Conservation (phyloP, 2,797 vertebrate species). For the Varecia variegata region DNA sequence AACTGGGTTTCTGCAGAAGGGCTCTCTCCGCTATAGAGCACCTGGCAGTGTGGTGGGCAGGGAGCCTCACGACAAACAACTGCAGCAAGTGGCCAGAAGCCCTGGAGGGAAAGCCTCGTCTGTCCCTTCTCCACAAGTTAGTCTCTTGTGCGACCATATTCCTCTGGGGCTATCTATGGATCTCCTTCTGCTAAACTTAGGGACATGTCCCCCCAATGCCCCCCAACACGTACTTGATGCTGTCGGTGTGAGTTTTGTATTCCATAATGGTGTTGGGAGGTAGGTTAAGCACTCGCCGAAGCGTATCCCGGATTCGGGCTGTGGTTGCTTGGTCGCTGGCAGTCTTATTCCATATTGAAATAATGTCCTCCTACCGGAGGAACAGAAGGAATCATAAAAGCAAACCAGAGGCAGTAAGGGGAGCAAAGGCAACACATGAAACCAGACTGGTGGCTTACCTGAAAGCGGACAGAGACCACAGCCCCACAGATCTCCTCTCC, state of each 20-base stretch:
- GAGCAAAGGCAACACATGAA: not conserved
- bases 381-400: not conserved
- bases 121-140: not conserved
- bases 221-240: conserved; percentile 88
- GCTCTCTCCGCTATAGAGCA: not conserved
- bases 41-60: not conserved
- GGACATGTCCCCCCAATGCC: conserved; percentile 54
- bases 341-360: conserved; percentile 91
- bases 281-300: conserved; percentile 89
- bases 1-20: not conserved
- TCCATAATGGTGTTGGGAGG: conserved; percentile 92
- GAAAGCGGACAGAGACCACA: conserved; percentile 96
- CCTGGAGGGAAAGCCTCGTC: not conserved
- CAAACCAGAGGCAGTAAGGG: not conserved
- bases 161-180: conserved; percentile 52
- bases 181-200: conserved; percentile 53
- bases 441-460: conserved; percentile 81
- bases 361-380: conserved; percentile 86
- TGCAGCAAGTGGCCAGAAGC: not conserved
- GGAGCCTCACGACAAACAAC: not conserved
- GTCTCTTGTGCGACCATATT: not conserved
- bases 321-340: conserved; percentile 90
- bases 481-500: conserved; percentile 99
- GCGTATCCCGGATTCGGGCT: conserved; percentile 88
- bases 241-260: conserved; percentile 90